phyloP scores from a whole-genome alignment of 2,888 invertebrate genomes.

The Ophioninae sp. region DNA sequence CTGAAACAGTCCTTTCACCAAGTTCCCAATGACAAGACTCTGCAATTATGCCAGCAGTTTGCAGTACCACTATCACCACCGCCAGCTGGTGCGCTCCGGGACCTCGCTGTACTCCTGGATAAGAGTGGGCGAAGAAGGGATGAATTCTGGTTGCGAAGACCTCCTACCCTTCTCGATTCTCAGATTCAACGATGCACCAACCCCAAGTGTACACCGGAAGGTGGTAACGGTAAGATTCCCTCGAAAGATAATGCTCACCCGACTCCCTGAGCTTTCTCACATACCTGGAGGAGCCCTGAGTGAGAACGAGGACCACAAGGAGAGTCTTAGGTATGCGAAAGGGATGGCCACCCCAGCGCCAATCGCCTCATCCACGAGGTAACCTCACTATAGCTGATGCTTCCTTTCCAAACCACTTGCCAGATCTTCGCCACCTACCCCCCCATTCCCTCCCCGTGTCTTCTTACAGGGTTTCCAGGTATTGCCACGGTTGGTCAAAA shows the following conservation, averaged over 20 bases:
- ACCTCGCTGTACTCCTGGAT: constrained; percentile 16
- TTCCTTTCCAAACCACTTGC: neutral
- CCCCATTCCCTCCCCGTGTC: constrained; percentile 1
- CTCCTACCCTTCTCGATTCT: constrained; percentile 1
- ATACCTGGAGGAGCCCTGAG: constrained; percentile 10
- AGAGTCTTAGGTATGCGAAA: constrained; percentile 1
- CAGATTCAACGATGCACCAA: neutral
- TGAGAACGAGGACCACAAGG: neutral
- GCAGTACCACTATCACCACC: constrained; percentile 39
- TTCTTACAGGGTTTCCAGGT: constrained; percentile 30
- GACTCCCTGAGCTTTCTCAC: constrained; percentile 59
- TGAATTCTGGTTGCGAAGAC: constrained; percentile 48
- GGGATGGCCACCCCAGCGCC: constrained; percentile 39
- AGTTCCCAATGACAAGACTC: constrained; percentile 75
- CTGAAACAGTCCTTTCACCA: constrained; percentile 59
- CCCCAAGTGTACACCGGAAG: constrained; percentile 35
- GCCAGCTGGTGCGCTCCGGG: constrained; percentile 32
- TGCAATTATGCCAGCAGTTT: constrained; percentile 75
- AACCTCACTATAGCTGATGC: constrained; percentile 2
- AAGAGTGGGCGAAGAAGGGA: constrained; percentile 37
- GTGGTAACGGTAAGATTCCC: constrained; percentile 58
- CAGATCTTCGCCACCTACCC: neutral
- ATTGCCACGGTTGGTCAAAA: constrained; percentile 42
- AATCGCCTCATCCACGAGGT: neutral
- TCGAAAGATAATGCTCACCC: constrained; percentile 62